A percentile compares a stretch with the other conserved stretches of the same genome.
Conservation (phyloP, 2,888 invertebrate genomes). For the Syritta pipiens region DNA sequence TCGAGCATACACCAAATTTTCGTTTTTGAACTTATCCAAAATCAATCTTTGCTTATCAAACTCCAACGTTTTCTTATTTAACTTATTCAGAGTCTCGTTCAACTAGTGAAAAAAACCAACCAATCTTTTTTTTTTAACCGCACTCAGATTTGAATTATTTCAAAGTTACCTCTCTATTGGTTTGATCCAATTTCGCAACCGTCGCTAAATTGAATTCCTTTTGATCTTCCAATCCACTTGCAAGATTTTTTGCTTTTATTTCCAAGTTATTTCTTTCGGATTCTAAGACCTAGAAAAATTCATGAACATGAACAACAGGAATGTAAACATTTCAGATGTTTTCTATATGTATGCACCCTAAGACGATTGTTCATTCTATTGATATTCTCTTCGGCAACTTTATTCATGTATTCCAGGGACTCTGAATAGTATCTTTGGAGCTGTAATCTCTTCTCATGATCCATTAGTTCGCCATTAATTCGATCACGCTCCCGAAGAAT, state of each 20-base stretch:
- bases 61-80: conserved; percentile 70
- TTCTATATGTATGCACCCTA: conserved; percentile 20
- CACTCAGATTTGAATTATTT: too few species aligned
- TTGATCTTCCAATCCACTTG: conserved; percentile 72
- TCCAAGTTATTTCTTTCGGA: conserved; percentile 69
- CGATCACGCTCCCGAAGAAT: conserved; percentile 77
- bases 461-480: conserved; percentile 74
- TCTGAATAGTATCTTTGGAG: conserved; percentile 74
- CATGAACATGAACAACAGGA: too few species aligned
- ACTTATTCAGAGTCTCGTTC: conserved; percentile 69
- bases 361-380: conserved; percentile 61
- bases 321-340: neutral
- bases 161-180: conserved; percentile 70
- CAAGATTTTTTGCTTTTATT: conserved; percentile 63
- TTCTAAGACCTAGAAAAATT: conserved; percentile 50
- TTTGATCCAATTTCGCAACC: conserved; percentile 70
- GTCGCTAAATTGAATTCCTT: conserved; percentile 72
- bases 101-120: conserved; percentile 62
- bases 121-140: too few species aligned
- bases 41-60: conserved; percentile 72
- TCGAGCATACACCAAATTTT: conserved; percentile 70
- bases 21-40: conserved; percentile 72
- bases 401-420: conserved; percentile 74
- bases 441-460: conserved; percentile 75
- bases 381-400: conserved; percentile 72